Conservation (phyloP, 2,888 invertebrate genomes). For the Drosophila tripunctata region DNA sequence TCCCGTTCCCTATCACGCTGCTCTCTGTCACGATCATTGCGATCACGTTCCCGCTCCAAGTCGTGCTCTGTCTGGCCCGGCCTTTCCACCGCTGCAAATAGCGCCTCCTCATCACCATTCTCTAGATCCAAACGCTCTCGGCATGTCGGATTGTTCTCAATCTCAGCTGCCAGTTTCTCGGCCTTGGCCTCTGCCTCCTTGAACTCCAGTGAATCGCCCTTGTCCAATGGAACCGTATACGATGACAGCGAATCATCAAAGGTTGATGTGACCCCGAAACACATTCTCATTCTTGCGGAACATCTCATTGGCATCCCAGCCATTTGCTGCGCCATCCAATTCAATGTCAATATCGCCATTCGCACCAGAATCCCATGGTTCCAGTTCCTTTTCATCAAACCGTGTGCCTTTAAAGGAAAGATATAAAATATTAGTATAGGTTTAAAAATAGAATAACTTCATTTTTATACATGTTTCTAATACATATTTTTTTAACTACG, state of each 20-base stretch:
- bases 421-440: neutral
- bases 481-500: no score
- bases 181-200: conserved; percentile 89
- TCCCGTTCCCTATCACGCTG: conserved; percentile 3
- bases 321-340: conserved; percentile 92
- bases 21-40: conserved; percentile 14
- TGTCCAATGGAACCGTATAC: conserved; percentile 94
- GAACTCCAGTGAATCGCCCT: conserved; percentile 94
- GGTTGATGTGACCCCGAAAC: conserved; percentile 96
- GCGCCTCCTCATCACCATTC: conserved; percentile 96
- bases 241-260: conserved; percentile 96
- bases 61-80: conserved; percentile 85
- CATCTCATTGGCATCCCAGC: conserved; percentile 99
- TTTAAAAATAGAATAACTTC: no score
- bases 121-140: conserved; percentile 93
- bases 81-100: conserved; percentile 93
- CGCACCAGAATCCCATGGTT: conserved; percentile 93
- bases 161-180: conserved; percentile 95
- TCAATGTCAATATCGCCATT: conserved; percentile 87
- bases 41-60: conserved; percentile 61
- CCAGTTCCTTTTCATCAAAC: conserved; percentile 88
- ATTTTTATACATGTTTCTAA: no score
- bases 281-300: conserved; percentile 96
- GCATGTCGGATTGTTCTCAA: conserved; percentile 93
- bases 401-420: conserved; percentile 79